These are phyloP conservation scores for Drosophila subquinaria DNA, from an alignment of 2,888 invertebrate species.

Conservation along the genomic window DNA sequence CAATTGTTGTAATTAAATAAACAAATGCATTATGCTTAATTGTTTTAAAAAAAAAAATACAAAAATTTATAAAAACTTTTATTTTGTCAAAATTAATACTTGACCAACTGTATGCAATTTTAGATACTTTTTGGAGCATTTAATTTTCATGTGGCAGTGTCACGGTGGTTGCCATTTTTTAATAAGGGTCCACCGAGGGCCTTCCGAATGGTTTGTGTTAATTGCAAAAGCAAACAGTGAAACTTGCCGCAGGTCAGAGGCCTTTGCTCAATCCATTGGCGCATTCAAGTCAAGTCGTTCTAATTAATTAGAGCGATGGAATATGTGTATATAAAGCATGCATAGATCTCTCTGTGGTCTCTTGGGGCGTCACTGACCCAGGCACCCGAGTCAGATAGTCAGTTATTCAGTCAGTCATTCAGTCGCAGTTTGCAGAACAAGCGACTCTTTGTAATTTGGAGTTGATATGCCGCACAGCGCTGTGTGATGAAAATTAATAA, in stretches of 20 bases:
- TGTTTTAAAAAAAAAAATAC: neutral
- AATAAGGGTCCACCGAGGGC: slow-evolving; percentile 43
- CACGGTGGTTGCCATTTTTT: slow-evolving; percentile 64
- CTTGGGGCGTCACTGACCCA: slow-evolving; percentile 53
- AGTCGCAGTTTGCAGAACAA: slow-evolving; percentile 47
- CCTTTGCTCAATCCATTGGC: slow-evolving; percentile 48
- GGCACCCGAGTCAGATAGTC: slow-evolving; percentile 3
- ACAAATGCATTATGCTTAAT: no score
- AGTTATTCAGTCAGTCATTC: neutral
- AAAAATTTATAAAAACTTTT: neutral
- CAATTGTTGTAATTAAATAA: neutral
- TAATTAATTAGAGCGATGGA: slow-evolving; percentile 72
- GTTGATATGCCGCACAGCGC: slow-evolving; percentile 67
- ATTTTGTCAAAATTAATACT: neutral
- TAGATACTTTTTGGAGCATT: slow-evolving; percentile 7
- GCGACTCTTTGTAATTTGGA: slow-evolving; percentile 71
- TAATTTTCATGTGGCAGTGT: slow-evolving; percentile 38
- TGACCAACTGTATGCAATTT: neutral
- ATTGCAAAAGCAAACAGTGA: slow-evolving; percentile 54
- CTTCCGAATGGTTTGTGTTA: slow-evolving; percentile 42
- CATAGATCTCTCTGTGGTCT: slow-evolving; percentile 13
- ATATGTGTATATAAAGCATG: slow-evolving; percentile 5
- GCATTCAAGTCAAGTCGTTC: slow-evolving; percentile 45
- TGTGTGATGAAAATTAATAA: slow-evolving; percentile 73
- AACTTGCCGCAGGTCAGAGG: slow-evolving; percentile 61